Base-by-base conservation (phyloP, 2,113 vertebrate genomes). In the Lamprotornis superbus region DNA sequence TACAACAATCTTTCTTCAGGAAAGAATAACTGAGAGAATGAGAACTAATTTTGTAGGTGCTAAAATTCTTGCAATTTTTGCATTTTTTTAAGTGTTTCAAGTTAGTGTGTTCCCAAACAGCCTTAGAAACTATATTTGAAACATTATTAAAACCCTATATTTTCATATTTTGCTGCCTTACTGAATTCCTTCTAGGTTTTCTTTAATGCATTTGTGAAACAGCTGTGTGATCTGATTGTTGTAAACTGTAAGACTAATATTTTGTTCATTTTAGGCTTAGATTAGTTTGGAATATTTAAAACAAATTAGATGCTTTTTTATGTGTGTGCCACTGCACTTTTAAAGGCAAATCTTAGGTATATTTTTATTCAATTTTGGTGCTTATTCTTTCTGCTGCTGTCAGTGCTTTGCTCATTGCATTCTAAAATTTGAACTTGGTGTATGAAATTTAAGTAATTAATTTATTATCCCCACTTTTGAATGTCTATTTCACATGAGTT, bases 401-500 rank as follows among this genome's bases (percentile, higher is more conserved):
- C 14, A 68, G 15, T 53, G 44, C 61, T 91, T 91, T 93, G 21
- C 44, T 77, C 21, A 6, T 39, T 67, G n/a, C 69, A 21, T 60
- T 94, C 52, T 92, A 78, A 71, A 84, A 56, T 89, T 75, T 84
- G 37, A 59, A 37, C 15, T 42, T 64, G 39, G 7, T 82, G 6
- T 68, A 71, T 83, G 71, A 86, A 87, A 90, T 87, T 83, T 50
- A 73, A 30, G 30, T 70, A 81, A 52, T 95, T 67, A 27, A 77
- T 69, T 79, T 60, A 37, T 75, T 94, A 65, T 83, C 31, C 50
- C 2, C 22, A 11, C 18, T 91, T 82, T 65, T 47, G 42, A 82
- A 59, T 76, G 57, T 94, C 93, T 79, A 47, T 93, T 95, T 95
- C 63, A 70, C 57, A 63, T 61, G 35, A 8, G 47, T 83, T 91